Evolutionary conservation across 1,140 invertebrate species (phyloP).

Genomic region (Dinoponera quadriceps): DNA sequence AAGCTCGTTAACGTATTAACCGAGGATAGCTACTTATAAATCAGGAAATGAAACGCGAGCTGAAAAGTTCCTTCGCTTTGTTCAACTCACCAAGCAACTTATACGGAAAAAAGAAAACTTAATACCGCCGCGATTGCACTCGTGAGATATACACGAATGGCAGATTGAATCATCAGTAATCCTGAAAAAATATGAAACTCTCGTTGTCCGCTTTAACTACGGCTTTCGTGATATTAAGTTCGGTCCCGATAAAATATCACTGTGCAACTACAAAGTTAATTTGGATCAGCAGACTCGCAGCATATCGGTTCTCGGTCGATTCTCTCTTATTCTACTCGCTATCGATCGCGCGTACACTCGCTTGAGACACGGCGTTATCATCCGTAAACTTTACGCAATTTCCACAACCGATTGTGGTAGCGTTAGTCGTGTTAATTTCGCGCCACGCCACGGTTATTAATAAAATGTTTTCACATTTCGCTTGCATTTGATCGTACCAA

Average conservation of each 20-base stretch:
- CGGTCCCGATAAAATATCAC: constrained; percentile 12
- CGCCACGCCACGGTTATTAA: constrained; percentile 11
- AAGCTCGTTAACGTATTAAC: too few relatives aligned
- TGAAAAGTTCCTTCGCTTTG: too few relatives aligned
- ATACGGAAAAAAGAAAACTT: too few relatives aligned
- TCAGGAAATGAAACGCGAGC: too few relatives aligned
- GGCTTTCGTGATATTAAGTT: neutral
- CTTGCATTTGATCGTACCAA: neutral
- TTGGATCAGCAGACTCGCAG: constrained; percentile 3
- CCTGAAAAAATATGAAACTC: neutral
- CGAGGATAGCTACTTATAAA: too few relatives aligned
- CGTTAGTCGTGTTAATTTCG: neutral
- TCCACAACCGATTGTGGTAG: too few relatives aligned
- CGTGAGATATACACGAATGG: too few relatives aligned
- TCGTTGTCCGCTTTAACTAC: neutral
- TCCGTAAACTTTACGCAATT: constrained; percentile 26
- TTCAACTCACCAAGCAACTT: too few relatives aligned
- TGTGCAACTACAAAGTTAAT: constrained; percentile 29
- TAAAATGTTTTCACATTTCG: constrained; percentile 17
- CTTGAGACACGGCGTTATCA: neutral
- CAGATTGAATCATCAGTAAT: too few relatives aligned
- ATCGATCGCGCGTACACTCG: constrained; percentile 13
- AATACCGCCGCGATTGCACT: too few relatives aligned
- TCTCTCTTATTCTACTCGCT: constrained; percentile 2
- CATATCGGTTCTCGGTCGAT: constrained; percentile 19